A percentile compares a stretch with the other conserved stretches of the same genome.
Evolutionary conservation across 2,113 vertebrate species (phyloP).

Genomic region (Myxocyprinus asiaticus): DNA sequence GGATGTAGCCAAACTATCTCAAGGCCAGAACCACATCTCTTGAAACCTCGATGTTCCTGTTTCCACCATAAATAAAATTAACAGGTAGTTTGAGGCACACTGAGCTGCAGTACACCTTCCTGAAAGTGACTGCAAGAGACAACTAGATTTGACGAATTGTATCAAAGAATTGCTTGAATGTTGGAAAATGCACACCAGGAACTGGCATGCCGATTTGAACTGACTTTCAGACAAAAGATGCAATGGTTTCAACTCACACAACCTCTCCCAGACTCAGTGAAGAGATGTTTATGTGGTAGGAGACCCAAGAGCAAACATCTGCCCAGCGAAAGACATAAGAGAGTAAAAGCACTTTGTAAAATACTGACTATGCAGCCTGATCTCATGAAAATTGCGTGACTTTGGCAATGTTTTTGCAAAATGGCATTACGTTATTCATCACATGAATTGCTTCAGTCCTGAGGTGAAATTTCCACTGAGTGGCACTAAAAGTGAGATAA

Average conservation of each 20-base stretch:
- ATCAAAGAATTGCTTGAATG: background rate
- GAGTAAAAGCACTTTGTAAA: no score
- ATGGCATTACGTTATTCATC: no score
- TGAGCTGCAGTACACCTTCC: background rate
- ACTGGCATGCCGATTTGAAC: background rate
- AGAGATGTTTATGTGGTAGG: no score
- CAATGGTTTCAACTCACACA: background rate
- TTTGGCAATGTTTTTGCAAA: no score
- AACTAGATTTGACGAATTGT: constrained; percentile 20
- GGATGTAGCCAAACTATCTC: background rate
- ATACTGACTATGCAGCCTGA: no score
- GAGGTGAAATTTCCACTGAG: no score
- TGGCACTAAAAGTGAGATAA: no score
- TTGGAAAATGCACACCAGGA: background rate
- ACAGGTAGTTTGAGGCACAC: constrained; percentile 1
- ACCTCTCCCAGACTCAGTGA: no score
- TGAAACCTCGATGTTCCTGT: background rate
- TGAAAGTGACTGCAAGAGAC: constrained; percentile 4
- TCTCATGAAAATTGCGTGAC: no score
- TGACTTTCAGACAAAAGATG: background rate
- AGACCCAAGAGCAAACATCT: no score
- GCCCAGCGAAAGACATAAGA: no score
- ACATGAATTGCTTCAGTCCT: no score
- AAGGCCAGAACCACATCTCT: background rate
- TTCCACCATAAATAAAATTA: constrained; percentile 12